A percentile compares a stretch with the other conserved stretches of the same genome.
Evolutionary conservation across 1,140 invertebrate genomes (phyloP).

Genomic region (Macrocentrus cingulum): DNA sequence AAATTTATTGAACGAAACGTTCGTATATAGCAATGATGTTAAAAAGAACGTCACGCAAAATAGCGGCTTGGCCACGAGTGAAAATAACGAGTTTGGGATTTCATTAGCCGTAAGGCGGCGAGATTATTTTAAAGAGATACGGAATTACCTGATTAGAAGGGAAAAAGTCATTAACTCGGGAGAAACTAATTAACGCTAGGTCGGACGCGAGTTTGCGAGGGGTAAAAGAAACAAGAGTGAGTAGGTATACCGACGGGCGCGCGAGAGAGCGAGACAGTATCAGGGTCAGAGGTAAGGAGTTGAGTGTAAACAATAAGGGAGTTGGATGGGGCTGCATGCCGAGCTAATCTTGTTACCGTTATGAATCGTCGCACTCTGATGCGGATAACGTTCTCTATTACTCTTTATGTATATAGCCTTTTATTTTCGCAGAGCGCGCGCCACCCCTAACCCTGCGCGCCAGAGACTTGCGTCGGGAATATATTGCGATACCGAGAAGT

Average conservation of each 20-base stretch:
- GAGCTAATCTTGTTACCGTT: slow-evolving; percentile 25
- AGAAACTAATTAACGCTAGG: slow-evolving; percentile 58
- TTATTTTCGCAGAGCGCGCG: not conserved
- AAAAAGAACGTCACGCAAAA: not conserved
- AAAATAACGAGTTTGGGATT: slow-evolving; percentile 61
- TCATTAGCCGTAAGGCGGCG: slow-evolving; percentile 57
- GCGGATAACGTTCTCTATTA: slow-evolving; percentile 11
- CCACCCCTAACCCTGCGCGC: not conserved
- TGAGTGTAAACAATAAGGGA: slow-evolving; percentile 31
- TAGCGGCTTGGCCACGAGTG: slow-evolving; percentile 43
- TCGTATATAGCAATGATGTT: too few species aligned
- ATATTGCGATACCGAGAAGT: slow-evolving; percentile 20
- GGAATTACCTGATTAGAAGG: slow-evolving; percentile 61
- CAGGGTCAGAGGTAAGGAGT: slow-evolving; percentile 8
- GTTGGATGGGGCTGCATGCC: slow-evolving; percentile 10
- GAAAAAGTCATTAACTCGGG: slow-evolving; percentile 61
- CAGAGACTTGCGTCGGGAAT: slow-evolving; percentile 1
- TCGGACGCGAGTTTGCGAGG: slow-evolving; percentile 18
- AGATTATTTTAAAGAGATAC: slow-evolving; percentile 62
- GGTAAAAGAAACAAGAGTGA: not conserved
- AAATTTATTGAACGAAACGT: too few species aligned
- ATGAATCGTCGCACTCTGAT: slow-evolving; percentile 24
- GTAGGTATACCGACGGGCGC: not conserved
- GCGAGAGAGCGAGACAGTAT: slow-evolving; percentile 7
- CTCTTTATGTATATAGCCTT: slow-evolving; percentile 4